Evolutionary conservation across 1,140 invertebrate genomes (phyloP), one percentile per base, ranked within the genome.

Genomic region (Solenopsis invicta): DNA sequence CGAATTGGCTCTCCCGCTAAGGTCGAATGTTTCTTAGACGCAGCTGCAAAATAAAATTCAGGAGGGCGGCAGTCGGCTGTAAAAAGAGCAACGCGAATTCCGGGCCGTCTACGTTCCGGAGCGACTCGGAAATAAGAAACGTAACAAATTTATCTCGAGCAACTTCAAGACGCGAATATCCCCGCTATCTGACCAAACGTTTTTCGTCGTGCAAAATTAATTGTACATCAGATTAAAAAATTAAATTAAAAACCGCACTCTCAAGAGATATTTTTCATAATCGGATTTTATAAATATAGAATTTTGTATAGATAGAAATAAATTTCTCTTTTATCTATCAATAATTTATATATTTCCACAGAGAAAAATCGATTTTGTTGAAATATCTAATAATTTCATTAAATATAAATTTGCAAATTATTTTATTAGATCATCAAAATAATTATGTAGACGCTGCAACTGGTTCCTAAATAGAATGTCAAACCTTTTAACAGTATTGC

Each of bases 131-230:
- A 74, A 75, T 74, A 84, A 84, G 24, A 75, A 84, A 75, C 54
- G 69, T 74, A 84, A 84, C 69, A 75, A 84, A 84, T 84, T 84
- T 84, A 84, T 84, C 80, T 61, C n/a, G 21, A 74, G 24, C 37
- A 67, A 66, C 21, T 56, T 18, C 52, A 10, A 72, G 24, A 59
- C 50, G 48, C 66, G 13, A 54, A 64, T 10, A 37, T 59, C 37
- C 37, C 10, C 24, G 62, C 45, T 21, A 24, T 24, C n/a, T 41
- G 21, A 48, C 18, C 29, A 16, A 74, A 2, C 2, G 13, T 1
- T 75, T 59, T 61, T 48, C 24, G 18, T 61, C 12, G 8, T 1
- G 29, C 48, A 82, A 59, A 75, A 37, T 50, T 61, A 74, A 84
- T 61, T 84, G 61, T 45, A 67, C 18, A 8, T 9, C 41, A 24